Base-by-base conservation (phyloP, 1,140 invertebrate genomes). In the Drepana arcuata region DNA sequence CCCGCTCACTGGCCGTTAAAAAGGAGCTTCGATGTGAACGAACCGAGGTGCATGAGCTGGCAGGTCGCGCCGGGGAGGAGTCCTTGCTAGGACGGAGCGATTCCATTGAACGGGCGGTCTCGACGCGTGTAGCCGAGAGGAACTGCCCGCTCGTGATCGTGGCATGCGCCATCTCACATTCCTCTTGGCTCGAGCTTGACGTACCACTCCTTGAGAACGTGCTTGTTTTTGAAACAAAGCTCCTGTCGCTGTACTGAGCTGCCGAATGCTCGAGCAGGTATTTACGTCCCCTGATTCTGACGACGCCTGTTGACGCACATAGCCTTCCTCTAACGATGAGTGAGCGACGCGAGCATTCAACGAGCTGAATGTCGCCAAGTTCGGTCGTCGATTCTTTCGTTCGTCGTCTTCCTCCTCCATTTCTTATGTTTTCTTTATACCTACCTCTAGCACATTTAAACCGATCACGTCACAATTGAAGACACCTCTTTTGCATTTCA, bases 121-220 rank as follows among this genome's bases (percentile, higher is more conserved):
- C 87, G 1, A 88, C 88, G 12, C 86, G 66, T 1, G 83, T 83
- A 0, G 87, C 83, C 0, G 87, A 84, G 23, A 91, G 58, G 47
- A 87, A 87, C 26, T 89, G 87, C 3, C 86, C 86, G 68, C 73
- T 68, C 18, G 75, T 48, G 16, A 69, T 37, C 6, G 81, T 81
- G 16, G 84, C 85, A 31, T 84, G 81, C 7, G 72, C 77, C 13
- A 84, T 70, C 44, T 87, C 89, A 47, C 89, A 89, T 31, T 91
- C 89, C 52, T 91, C 89, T 55, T 90, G 89, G 27, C 88, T 90
- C 7, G 88, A 90, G 48, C 89, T 90, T 0, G 89, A 90, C 12
- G 81, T 85, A 35, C 78, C 83, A 42, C 83, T 84, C 24, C 90
- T 87, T 0, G 89, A 88, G 41, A 88, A 90, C 27, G 87, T 86